A percentile compares a stretch with the other conserved stretches of the same genome.
Conservation (phyloP, 2,113 vertebrate genomes). For the Malurus cyaneus region DNA sequence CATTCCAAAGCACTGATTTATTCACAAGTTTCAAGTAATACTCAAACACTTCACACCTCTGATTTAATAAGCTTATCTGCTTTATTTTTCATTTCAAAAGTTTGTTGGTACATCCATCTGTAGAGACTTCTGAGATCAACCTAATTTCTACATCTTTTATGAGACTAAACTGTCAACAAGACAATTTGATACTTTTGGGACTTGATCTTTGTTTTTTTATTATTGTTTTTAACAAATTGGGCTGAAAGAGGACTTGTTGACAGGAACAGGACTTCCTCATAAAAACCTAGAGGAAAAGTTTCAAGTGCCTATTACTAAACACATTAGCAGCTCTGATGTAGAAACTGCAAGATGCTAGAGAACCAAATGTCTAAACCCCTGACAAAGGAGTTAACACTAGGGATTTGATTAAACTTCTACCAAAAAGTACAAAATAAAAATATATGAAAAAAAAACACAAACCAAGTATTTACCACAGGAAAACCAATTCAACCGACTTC, state of each 20-base stretch:
- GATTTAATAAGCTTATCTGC: constrained; percentile 36
- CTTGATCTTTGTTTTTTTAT: neutral
- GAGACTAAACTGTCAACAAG: neutral
- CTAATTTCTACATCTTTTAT: neutral
- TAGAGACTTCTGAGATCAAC: neutral
- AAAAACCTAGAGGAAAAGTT: constrained; percentile 11
- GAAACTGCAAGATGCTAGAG: neutral
- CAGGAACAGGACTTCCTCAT: constrained; percentile 1
- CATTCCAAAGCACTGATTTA: constrained; percentile 67
- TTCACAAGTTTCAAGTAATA: constrained; percentile 54
- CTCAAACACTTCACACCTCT: constrained; percentile 46
- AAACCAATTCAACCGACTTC: neutral
- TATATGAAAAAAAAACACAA: rapidly evolving
- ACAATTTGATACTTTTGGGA: neutral
- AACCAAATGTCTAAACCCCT: neutral
- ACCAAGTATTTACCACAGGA: neutral
- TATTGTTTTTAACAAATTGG: neutral
- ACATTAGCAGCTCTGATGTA: neutral
- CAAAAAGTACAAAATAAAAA: neutral
- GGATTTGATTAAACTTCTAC: neutral
- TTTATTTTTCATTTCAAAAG: neutral
- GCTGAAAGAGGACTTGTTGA: neutral
- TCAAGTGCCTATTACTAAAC: neutral
- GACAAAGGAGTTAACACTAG: neutral
- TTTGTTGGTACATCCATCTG: neutral